Evolutionary conservation across 2,113 vertebrate genomes (phyloP).

Genomic region (Procapra przewalskii): DNA sequence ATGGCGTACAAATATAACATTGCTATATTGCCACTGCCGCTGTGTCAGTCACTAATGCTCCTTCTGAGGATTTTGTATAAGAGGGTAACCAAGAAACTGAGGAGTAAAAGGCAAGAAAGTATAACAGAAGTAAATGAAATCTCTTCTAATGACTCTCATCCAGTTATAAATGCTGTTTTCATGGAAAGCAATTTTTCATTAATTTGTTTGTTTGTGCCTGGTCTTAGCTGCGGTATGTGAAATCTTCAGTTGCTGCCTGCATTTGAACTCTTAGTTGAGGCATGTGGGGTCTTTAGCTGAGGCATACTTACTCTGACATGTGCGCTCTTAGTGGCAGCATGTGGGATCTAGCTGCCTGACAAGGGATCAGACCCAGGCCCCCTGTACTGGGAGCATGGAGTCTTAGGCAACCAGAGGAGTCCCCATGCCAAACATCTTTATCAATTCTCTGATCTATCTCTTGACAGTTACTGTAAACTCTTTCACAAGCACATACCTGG

Average conservation of each 20-base stretch:
- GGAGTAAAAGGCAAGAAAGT: background rate
- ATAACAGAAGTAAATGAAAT: background rate
- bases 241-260: background rate
- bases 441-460: background rate
- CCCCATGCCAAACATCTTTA: background rate
- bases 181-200: background rate
- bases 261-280: background rate
- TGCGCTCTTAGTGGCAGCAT: rapidly evolving
- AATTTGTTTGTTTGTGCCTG: background rate
- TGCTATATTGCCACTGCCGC: rapidly evolving
- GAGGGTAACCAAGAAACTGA: background rate
- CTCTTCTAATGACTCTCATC: background rate
- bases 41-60: background rate
- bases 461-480: background rate
- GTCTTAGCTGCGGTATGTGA: background rate
- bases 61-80: background rate
- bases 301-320: background rate
- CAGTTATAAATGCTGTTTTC: background rate
- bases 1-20: background rate
- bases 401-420: background rate
- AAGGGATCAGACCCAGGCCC: background rate
- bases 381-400: background rate
- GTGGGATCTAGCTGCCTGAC: background rate
- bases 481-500: background rate
- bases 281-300: background rate